phyloP scores from a whole-genome alignment of 2,888 invertebrate species.

The Bunonema sp. region DNA sequence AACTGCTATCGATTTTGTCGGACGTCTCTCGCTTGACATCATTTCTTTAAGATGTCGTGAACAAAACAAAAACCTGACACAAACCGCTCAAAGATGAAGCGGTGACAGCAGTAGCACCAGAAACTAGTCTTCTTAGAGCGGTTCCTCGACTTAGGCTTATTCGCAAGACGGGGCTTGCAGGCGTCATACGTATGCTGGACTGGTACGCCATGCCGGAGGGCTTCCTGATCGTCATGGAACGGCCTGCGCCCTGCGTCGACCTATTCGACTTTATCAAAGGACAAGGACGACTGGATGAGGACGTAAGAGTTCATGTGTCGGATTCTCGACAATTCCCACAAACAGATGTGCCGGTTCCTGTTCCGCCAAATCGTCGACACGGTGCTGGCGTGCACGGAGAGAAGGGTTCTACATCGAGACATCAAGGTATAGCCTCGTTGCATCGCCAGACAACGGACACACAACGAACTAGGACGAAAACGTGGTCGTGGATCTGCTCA shows the following conservation, averaged over 20 bases:
- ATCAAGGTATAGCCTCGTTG: slow-evolving; percentile 20
- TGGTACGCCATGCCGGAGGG: slow-evolving; percentile 41
- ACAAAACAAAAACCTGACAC: too few relatives aligned
- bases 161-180: slow-evolving; percentile 5
- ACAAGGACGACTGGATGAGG: slow-evolving; percentile 25
- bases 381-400: slow-evolving; percentile 21
- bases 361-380: slow-evolving; percentile 36
- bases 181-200: slow-evolving; percentile 33
- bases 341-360: slow-evolving; percentile 26
- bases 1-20: too few relatives aligned
- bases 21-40: too few relatives aligned
- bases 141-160: too few relatives aligned
- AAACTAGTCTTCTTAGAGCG: too few relatives aligned
- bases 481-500: slow-evolving; percentile 33
- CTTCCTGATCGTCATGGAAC: slow-evolving; percentile 39
- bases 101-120: neutral
- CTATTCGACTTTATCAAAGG: slow-evolving; percentile 36
- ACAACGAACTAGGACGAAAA: slow-evolving; percentile 27
- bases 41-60: too few relatives aligned
- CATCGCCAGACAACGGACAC: neutral
- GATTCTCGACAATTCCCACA: neutral
- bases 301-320: slow-evolving; percentile 6
- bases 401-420: slow-evolving; percentile 34
- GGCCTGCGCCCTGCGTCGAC: slow-evolving; percentile 34
- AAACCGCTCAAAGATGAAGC: neutral